Evolutionary conservation across 2,797 vertebrate genomes (phyloP).

Genomic region (Mormyrops boulengeri): DNA sequence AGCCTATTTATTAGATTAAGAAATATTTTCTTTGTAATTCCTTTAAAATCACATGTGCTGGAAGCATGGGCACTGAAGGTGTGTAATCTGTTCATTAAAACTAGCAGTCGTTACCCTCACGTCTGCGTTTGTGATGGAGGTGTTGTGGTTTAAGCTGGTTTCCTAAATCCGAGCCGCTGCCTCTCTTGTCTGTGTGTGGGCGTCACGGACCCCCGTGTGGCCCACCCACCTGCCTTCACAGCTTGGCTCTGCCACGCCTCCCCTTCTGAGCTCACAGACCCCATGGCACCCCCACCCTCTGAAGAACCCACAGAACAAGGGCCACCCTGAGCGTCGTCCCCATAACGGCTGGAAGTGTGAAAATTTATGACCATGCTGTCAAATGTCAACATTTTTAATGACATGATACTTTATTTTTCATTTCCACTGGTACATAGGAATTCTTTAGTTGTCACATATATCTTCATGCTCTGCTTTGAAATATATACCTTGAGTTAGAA

Average conservation of each 20-base stretch:
- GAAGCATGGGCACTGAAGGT: neutral
- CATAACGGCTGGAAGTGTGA: constrained; percentile 48
- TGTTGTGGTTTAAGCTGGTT: constrained; percentile 42
- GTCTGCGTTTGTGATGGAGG: neutral
- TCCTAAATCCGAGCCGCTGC: constrained; percentile 58
- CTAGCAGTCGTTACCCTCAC: neutral
- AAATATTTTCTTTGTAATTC: neutral
- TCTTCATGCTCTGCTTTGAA: neutral
- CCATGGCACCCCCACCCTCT: constrained; percentile 44
- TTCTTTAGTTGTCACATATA: neutral
- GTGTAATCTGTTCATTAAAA: neutral
- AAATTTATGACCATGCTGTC: neutral
- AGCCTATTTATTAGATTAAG: neutral
- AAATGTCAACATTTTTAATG: neutral
- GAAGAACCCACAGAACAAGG: constrained; percentile 48
- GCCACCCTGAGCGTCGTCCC: constrained; percentile 47
- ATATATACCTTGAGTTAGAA: neutral
- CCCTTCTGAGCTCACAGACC: constrained; percentile 29
- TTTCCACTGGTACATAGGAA: neutral
- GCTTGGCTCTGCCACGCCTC: constrained; percentile 17
- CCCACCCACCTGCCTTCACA: constrained; percentile 20
- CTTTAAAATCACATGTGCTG: neutral
- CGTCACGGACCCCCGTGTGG: neutral
- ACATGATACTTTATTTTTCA: neutral
- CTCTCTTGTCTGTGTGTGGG: constrained; percentile 49